Evolutionary conservation across 2,113 vertebrate genomes (phyloP), one percentile per base, ranked within the genome.

Genomic region (Ibidorhyncha struthersii): DNA sequence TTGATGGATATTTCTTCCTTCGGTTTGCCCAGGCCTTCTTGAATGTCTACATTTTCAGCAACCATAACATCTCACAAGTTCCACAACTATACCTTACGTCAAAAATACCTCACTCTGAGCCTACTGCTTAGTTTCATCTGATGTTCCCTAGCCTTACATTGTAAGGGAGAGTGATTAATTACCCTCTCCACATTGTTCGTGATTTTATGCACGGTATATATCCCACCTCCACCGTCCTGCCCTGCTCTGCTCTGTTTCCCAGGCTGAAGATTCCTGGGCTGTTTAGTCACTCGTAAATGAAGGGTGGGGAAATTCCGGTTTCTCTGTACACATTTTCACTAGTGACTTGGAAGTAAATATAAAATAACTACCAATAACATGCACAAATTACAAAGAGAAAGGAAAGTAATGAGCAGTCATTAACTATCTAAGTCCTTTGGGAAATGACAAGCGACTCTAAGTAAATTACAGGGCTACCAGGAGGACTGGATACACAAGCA

Each of bases 111-210:
- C 27, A 1, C 38, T 72, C 67, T 80, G 66, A 79, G 82, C 70
- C 55, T 76, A 6, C 69, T 71, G 50, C 73, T 71, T 30, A 4
- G 15, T 17, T 82, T 53, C 38, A 36, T 10, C 29, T 36, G 23
- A 6, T 8, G 16, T 61, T 88, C 10, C 12, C 29, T 52, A 70
- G 16, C 8, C 45, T 49, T 26, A 6, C 21, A 2, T 30, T 63
- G 32, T 32, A 52, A 90, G 29, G 38, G 29, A 71, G 41, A 41
- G n/a, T 13, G 43, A 52, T 85, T 34, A 45, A 62, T 55, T 15
- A 61, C 45, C 36, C 23, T 63, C 20, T 73, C 40, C 29, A 27
- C 6, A 6, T 41, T 0, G 0, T 16, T 13, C 3, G 9, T 59
- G 73, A 41, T 38, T 78, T 89, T 40, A 41, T n/a, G 18, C 19